Percentiles rank a stretch among this genome's conserved stretches.
phyloP scores from a whole-genome alignment of 2,113 vertebrate genomes.

The Thalassoma bifasciatum region DNA sequence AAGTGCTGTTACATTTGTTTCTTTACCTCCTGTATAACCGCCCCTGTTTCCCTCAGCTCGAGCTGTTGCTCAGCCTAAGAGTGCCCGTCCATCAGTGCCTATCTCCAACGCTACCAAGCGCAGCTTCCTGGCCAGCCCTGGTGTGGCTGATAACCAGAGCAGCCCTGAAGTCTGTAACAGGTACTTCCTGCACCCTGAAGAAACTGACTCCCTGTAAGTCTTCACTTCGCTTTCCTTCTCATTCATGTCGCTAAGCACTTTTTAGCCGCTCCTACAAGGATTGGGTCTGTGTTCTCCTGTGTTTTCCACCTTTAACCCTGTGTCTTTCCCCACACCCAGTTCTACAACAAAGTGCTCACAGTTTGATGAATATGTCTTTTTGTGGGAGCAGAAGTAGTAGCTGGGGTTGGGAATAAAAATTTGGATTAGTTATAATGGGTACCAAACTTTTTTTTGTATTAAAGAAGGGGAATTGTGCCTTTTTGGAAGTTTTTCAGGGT shows the following conservation, averaged over 20 bases:
- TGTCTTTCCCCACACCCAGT: background rate
- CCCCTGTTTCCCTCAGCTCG: constrained; percentile 80
- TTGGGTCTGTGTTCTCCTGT: constrained; percentile 24
- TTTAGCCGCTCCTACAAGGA: constrained; percentile 26
- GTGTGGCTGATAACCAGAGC: constrained; percentile 76
- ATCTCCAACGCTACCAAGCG: constrained; percentile 96
- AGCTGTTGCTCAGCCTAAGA: constrained; percentile 87
- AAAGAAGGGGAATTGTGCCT: too few species aligned
- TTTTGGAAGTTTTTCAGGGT: too few species aligned
- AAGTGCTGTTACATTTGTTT: too few species aligned
- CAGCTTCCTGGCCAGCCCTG: constrained; percentile 89
- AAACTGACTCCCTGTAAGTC: constrained; percentile 89
- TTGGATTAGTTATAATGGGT: too few species aligned
- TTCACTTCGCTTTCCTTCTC: constrained; percentile 55
- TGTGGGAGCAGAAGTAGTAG: background rate
- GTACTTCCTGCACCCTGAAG: constrained; percentile 89
- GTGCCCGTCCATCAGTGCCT: constrained; percentile 87
- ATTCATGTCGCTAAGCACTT: constrained; percentile 45
- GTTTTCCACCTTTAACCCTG: constrained; percentile 4
- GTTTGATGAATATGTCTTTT: too few species aligned
- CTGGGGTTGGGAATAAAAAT: too few species aligned
- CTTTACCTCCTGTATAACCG: background rate
- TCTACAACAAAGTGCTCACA: background rate
- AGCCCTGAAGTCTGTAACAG: constrained; percentile 86
- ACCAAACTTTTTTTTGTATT: background rate